These are phyloP conservation scores for Pheosia gnoma DNA, from an alignment of 2,888 invertebrate species.

Conservation along the genomic window DNA sequence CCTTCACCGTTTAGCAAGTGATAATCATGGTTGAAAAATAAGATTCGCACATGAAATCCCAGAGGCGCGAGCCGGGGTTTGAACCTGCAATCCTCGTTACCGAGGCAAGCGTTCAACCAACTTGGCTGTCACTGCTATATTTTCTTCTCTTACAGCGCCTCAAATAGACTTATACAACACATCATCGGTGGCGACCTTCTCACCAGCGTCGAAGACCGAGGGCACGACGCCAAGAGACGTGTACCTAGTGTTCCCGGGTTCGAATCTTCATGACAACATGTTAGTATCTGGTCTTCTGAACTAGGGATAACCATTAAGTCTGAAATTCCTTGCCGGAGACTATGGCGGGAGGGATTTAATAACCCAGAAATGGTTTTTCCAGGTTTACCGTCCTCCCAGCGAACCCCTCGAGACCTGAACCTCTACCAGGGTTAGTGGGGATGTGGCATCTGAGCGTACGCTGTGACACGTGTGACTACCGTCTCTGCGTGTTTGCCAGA, in stretches of 20 bases:
- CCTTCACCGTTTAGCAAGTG: no score
- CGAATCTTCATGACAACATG: conserved; percentile 51
- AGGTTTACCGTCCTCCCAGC: conserved; percentile 69
- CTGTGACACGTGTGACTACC: conserved; percentile 72
- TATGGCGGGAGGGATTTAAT: no score
- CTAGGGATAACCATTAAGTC: no score
- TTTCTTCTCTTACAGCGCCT: conserved; percentile 58
- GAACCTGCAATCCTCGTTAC: no score
- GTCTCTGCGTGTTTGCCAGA: conserved; percentile 63
- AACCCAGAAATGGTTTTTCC: conserved; percentile 11
- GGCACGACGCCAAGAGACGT: conserved; percentile 62
- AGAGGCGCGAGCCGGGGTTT: no score
- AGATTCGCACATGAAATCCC: no score
- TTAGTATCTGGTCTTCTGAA: background rate
- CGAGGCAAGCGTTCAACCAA: no score
- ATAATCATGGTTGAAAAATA: no score
- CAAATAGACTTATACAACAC: conserved; percentile 79
- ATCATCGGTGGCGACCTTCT: conserved; percentile 74
- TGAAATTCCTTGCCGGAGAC: no score
- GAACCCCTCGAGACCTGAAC: conserved; percentile 36
- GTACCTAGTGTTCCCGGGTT: conserved; percentile 66
- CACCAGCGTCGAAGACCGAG: conserved; percentile 62
- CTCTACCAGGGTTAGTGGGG: conserved; percentile 54
- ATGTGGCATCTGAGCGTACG: conserved; percentile 75
- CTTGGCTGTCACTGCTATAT: no score